Conservation (phyloP, 2,113 vertebrate genomes). For the Chionis minor region DNA sequence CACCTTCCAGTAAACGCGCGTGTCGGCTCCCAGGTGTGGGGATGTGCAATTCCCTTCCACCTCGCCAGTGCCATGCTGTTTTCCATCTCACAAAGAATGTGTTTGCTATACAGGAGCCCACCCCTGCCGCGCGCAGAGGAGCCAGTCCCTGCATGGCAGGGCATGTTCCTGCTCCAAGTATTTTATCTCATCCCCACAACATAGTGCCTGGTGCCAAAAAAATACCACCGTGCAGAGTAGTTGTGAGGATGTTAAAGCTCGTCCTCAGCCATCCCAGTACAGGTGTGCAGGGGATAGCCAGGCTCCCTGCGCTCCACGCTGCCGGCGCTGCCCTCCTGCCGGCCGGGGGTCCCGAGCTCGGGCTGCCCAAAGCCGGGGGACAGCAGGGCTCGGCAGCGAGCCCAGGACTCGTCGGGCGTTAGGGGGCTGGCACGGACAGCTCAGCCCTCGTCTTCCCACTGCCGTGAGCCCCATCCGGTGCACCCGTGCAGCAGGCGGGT, state of each 20-base stretch:
- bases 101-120: conserved; percentile 45
- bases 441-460: background rate
- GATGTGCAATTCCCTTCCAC: background rate
- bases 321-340: background rate
- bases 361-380: background rate
- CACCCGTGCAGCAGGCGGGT: background rate
- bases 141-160: conserved; percentile 35
- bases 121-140: background rate
- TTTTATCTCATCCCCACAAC: conserved; percentile 54
- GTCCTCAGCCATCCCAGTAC: background rate
- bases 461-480: accelerated
- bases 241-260: background rate
- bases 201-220: background rate
- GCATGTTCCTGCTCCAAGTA: conserved; percentile 33
- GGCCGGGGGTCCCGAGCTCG: background rate
- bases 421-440: too few species aligned
- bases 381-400: background rate
- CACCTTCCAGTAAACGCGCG: background rate
- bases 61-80: background rate
- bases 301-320: background rate
- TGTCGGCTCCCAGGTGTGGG: background rate
- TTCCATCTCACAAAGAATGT: conserved; percentile 23
- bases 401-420: too few species aligned
- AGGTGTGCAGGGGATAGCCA: background rate
- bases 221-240: background rate